Evolutionary conservation across 1,140 invertebrate species (phyloP), one percentile per base, ranked within the genome.

Genomic region (Bactericera cockerelli): DNA sequence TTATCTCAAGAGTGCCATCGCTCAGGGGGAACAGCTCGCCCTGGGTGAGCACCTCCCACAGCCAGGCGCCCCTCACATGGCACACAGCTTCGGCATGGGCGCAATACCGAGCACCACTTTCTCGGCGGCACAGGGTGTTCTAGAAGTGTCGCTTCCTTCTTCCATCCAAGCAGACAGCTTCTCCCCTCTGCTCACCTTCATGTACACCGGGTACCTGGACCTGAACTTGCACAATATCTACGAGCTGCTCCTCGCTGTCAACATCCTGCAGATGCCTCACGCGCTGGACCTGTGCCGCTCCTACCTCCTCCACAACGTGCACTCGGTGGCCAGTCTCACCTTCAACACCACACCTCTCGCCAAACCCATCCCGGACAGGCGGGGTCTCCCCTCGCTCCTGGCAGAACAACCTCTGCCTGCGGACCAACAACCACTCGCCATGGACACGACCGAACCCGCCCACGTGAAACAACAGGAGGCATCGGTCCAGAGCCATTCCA

Each of bases 131-230:
- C 42, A 49, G 22, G 22, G n/a, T 16, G n/a, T 49, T 22, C 22
- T 38, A 25, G 55, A 26, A n/a, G 55, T 24, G 22, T 6, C 22
- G n/a, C n/a, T 49, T 6, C 42, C 42, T n/a, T 62, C 79, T 24
- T 79, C 79, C 65, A 72, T 83, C 0, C 77, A 72, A 1, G 77
- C 81, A 1, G 81, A 84, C 60, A 81, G 82, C 42, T 87, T 87
- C 65, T 81, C 81, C 1, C 81, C 81, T 0, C 66, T 87, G 1
- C 71, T 87, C 1, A 81, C 82, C 10, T 86, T 83, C 68, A 86
- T 87, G 82, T 86, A 86, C 70, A 85, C 83, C 1, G 84, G 84
- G 1, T 80, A 79, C 55, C 68, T 87, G 58, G 82, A 85, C 63
- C 70, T 87, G 21, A 84, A 77, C 26, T 69, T 80, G 19, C 78